phyloP scores from a whole-genome alignment of 2,888 invertebrate species.

The Acleris emargana region DNA sequence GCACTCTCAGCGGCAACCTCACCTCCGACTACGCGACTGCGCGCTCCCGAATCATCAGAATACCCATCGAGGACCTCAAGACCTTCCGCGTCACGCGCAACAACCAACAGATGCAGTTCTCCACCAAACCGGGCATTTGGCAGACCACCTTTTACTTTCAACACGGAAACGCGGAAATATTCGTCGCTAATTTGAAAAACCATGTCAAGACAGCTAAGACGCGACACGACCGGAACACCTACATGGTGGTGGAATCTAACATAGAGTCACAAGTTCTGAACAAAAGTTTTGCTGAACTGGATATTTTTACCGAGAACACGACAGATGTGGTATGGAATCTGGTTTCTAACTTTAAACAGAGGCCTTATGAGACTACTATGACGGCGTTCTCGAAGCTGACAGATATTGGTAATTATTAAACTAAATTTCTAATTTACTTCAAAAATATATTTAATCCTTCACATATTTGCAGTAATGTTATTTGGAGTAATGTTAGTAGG shows the following conservation, averaged over 20 bases:
- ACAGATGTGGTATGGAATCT: slow-evolving; percentile 87
- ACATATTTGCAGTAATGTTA: not conserved
- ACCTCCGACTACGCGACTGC: slow-evolving; percentile 74
- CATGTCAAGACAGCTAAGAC: slow-evolving; percentile 87
- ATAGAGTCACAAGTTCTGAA: slow-evolving; percentile 87
- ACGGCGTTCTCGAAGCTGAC: slow-evolving; percentile 94
- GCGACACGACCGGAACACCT: slow-evolving; percentile 85
- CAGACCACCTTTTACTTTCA: slow-evolving; percentile 94
- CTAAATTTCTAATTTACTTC: too few relatives aligned
- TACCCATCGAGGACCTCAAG: slow-evolving; percentile 70
- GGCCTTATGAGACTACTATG: slow-evolving; percentile 93
- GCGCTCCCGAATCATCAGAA: slow-evolving; percentile 70
- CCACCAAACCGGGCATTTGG: slow-evolving; percentile 80
- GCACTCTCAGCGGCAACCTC: slow-evolving; percentile 83
- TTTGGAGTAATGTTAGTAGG: not conserved
- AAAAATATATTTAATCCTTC: too few relatives aligned
- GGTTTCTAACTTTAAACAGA: slow-evolving; percentile 75
- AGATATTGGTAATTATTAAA: slow-evolving; percentile 84
- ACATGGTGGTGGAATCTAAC: slow-evolving; percentile 86
- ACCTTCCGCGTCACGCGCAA: slow-evolving; percentile 69
- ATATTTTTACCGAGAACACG: slow-evolving; percentile 89
- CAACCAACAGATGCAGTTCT: slow-evolving; percentile 76
- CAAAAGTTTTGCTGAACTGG: slow-evolving; percentile 93
- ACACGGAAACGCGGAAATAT: slow-evolving; percentile 92
- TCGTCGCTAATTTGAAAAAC: slow-evolving; percentile 86